Conservation (phyloP, 2,113 vertebrate genomes). For the Conger conger region DNA sequence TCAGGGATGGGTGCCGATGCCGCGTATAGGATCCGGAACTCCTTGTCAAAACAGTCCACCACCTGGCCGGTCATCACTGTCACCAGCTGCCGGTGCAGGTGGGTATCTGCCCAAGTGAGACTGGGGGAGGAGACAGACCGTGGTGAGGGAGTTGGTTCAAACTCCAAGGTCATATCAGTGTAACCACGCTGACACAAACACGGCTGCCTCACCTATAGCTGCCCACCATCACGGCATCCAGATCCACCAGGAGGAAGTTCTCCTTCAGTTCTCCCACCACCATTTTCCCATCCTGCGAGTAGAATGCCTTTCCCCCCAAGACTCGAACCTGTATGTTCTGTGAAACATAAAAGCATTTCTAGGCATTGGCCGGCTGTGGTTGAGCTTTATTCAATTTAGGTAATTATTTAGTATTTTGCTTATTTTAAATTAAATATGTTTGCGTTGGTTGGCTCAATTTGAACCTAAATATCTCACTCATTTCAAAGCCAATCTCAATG, state of each 20-base stretch:
- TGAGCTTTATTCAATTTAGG: background rate
- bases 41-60: conserved; percentile 65
- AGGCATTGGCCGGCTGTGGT: no score
- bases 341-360: conserved; percentile 4
- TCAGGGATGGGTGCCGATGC: conserved; percentile 58
- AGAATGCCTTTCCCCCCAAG: conserved; percentile 75
- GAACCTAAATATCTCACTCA: no score
- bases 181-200: background rate
- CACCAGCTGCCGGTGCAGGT: conserved; percentile 74
- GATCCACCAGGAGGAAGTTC: conserved; percentile 82
- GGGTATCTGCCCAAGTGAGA: conserved; percentile 71
- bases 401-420: background rate
- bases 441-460: no score
- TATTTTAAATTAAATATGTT: no score
- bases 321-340: conserved; percentile 79
- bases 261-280: conserved; percentile 76
- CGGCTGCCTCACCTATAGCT: conserved; percentile 77
- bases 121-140: conserved; percentile 49
- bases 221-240: conserved; percentile 76
- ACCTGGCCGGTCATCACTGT: conserved; percentile 59
- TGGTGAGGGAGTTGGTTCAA: background rate
- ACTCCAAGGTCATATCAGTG: background rate
- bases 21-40: conserved; percentile 74
- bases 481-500: no score
- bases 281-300: conserved; percentile 66